Base-by-base conservation (phyloP, 2,113 vertebrate species). In the Urocynchramus pylzowi region DNA sequence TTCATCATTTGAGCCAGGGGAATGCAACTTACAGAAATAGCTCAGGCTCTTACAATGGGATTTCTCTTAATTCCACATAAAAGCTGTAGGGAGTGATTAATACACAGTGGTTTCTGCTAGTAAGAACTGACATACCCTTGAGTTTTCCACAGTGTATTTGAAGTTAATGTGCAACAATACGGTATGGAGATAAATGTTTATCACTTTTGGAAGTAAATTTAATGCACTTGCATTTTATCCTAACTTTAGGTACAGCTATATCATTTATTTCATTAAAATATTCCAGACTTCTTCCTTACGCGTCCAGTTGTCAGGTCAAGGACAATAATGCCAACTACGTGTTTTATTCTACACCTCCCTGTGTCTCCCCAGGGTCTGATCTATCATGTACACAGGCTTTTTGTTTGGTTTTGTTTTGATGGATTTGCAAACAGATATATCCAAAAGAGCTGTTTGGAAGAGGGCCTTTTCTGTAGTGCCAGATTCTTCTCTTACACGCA, bases 51-150 rank as follows among this genome's bases (percentile, higher is more conserved):
- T 79, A 44, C 45, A 90, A 35, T 56, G 54, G 44, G 87, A 75
- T 84, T 86, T 71, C 50, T 90, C 67, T 91, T 95, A 92, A 84
- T 95, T 82, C 80, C 80, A 31, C 49, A 27, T 76, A 80, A 94
- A 93, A 89, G 60, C 54, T 74, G 12, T 74, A 64, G 86, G 70
- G 80, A 91, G 21, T 89, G 61, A 87, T 75, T 80, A 88, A 86
- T 84, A n/a, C 19, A 60, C 53, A 37, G 60, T 79, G 44, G 14
- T 84, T 96, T 91, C 35, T 64, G 74, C 53, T 71, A 13, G 69
- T 78, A 85, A 59, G n/a, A 70, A 14, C 45, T 68, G 50, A 64
- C 2, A 3, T 57, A 89, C 30, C 44, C n/a, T 31, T 42, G 69
- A 90, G 80, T 78, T 92, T 94, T 69, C 47, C 35, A 31, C 35